A percentile compares a stretch with the other conserved stretches of the same genome.
Evolutionary conservation across 2,113 vertebrate genomes (phyloP).

Genomic region (Aegithalos caudatus): DNA sequence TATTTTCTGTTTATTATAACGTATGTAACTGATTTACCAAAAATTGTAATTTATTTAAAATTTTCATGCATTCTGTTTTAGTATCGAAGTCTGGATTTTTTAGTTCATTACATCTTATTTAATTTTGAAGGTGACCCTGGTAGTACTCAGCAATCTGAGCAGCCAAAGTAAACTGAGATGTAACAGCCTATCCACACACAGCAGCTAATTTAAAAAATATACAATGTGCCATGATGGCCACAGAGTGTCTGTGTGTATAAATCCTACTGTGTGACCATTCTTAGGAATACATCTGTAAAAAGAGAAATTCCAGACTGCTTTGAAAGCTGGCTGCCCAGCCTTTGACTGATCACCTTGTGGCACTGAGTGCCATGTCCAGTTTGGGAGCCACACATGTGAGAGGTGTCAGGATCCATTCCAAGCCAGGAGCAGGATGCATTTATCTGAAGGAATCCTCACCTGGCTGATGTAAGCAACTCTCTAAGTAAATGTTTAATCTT

Average conservation of each 20-base stretch:
- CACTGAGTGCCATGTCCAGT: not conserved
- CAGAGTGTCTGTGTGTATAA: not conserved
- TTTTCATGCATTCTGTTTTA: not conserved
- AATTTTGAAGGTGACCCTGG: not conserved
- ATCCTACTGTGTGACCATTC: not conserved
- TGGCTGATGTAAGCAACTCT: not conserved
- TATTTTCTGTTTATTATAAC: not conserved
- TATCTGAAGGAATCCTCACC: not conserved
- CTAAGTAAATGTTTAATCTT: not conserved
- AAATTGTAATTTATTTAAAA: not conserved
- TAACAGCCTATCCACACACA: not conserved
- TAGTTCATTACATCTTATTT: not conserved
- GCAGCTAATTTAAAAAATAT: not conserved
- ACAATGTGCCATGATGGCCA: not conserved
- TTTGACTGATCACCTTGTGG: not conserved
- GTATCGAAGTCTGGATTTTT: not conserved
- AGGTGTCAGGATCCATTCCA: not conserved
- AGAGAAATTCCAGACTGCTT: not conserved
- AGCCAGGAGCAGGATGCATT: not conserved
- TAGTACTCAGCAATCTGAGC: not conserved
- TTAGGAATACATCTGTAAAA: not conserved
- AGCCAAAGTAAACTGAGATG: not conserved
- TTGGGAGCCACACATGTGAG: fast-evolving
- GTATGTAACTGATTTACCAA: not conserved
- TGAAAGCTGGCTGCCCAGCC: not conserved